These are phyloP conservation scores for Perccottus glenii DNA, from an alignment of 2,113 vertebrate species.

Conservation along the genomic window DNA sequence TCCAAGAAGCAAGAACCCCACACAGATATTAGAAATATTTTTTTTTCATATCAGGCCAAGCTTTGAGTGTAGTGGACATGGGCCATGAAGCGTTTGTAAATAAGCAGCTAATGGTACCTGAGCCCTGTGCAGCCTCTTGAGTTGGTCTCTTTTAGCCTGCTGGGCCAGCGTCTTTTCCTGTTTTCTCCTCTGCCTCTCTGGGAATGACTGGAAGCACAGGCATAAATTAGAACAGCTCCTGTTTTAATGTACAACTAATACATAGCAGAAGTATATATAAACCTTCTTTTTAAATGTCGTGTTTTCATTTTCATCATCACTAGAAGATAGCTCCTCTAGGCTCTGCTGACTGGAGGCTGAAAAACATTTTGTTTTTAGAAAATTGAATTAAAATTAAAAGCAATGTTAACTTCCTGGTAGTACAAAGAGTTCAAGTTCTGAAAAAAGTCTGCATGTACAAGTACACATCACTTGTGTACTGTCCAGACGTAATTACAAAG, in stretches of 20 bases:
- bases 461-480: too few species aligned
- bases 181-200: constrained; percentile 76
- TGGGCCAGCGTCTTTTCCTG: constrained; percentile 82
- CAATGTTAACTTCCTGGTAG: neutral
- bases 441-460: too few species aligned
- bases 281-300: constrained; percentile 76
- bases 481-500: too few species aligned
- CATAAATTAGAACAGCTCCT: neutral
- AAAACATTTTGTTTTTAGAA: neutral
- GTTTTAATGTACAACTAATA: neutral
- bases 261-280: constrained; percentile 21
- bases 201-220: constrained; percentile 59
- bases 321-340: constrained; percentile 71
- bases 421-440: too few species aligned
- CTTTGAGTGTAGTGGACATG: too few species aligned
- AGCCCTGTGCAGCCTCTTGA: constrained; percentile 93
- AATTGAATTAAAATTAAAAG: neutral
- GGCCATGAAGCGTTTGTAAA: neutral
- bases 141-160: constrained; percentile 85
- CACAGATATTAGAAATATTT: too few species aligned
- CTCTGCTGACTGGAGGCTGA: constrained; percentile 65
- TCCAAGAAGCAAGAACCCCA: too few species aligned
- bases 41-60: too few species aligned
- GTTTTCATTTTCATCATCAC: constrained; percentile 79
- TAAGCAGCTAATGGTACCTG: constrained; percentile 79